Evolutionary conservation across 2,113 vertebrate species (phyloP), one percentile per base, ranked within the genome.

Genomic region (Syngnathoides biaculeatus): DNA sequence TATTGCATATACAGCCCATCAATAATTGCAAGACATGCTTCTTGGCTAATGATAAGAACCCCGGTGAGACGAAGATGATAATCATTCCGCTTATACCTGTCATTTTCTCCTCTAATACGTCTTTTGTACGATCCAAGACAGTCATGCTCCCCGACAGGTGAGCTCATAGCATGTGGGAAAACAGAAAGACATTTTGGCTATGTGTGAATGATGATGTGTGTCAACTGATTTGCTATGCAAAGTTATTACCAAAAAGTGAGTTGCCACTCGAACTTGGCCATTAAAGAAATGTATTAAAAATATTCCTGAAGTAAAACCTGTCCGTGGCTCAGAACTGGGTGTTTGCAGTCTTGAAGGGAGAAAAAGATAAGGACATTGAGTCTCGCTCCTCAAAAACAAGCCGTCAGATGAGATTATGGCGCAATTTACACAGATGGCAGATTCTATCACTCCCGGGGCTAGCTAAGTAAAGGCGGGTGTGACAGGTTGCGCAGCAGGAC

Each of bases 371-470:
- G 24, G 42, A 30, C 55, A 8, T 68, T 73, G 35, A 43, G 72
- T 65, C 72, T 68, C 68, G 53, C 71, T 73, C 66, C 56, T 69
- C 64, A 73, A 50, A 78, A 78, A 73, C 72, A 60, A 67, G 8
- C 71, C 74, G 71, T 81, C 65, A 74, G 71, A 81, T 57, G 80
- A 86, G 82, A 87, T 87, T 81, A 84, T 71, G 62, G 70, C 74
- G 75, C 71, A 75, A 79, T 86, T 85, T 83, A 79, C 80, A 81
- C 83, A 85, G 78, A 85, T 81, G 73, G 77, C 82, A 78, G 75
- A 81, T 79, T 74, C 57, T 67, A 85, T 84, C 71, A 75, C 82
- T 87, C 66, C 69, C 66, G 70, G 75, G 79, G 60, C 82, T 83
- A 64, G 79, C 86, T 82, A 81, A 77, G 78, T 67, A 66, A 73